Conservation (phyloP, 53 echinoderm and acorn worm species). For the Arbacia lixula region DNA sequence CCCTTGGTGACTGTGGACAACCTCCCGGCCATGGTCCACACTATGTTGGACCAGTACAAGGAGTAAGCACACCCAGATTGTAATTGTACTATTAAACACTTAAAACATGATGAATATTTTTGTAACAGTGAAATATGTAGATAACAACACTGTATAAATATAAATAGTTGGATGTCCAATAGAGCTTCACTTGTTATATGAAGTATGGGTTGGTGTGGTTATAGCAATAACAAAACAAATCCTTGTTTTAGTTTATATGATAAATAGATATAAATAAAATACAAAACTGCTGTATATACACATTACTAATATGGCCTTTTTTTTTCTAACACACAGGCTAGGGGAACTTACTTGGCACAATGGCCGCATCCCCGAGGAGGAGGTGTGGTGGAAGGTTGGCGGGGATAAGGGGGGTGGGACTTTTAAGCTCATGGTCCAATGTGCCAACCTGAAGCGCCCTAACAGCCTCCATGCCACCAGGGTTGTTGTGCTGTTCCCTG, state of each 20-base stretch:
- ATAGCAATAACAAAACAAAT: not conserved
- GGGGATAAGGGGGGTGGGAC: slow-evolving; percentile 42
- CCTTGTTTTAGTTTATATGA: not conserved
- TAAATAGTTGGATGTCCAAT: no score
- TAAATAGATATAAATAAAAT: not conserved
- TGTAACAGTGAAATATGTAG: not conserved
- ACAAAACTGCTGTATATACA: not conserved
- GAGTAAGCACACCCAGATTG: not conserved
- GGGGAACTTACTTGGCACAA: slow-evolving; percentile 35
- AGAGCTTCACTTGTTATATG: no score
- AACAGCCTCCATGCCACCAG: slow-evolving; percentile 21
- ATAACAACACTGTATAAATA: no score
- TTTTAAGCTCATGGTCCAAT: slow-evolving; percentile 19
- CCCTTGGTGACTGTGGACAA: not conserved
- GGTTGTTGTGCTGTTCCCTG: slow-evolving; percentile 25
- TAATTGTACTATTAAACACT: not conserved
- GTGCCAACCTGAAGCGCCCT: slow-evolving; percentile 6
- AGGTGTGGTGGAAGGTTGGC: slow-evolving; percentile 28
- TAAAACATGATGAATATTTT: not conserved
- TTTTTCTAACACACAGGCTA: not conserved
- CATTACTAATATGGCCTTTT: not conserved
- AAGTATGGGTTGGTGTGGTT: no score
- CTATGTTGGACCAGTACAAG: not conserved
- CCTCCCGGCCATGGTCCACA: not conserved
- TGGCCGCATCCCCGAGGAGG: slow-evolving; percentile 14